Base-by-base conservation (phyloP, 30 jellyfish, hydroid and myxozoan species). In the Catostylus mosaicus region DNA sequence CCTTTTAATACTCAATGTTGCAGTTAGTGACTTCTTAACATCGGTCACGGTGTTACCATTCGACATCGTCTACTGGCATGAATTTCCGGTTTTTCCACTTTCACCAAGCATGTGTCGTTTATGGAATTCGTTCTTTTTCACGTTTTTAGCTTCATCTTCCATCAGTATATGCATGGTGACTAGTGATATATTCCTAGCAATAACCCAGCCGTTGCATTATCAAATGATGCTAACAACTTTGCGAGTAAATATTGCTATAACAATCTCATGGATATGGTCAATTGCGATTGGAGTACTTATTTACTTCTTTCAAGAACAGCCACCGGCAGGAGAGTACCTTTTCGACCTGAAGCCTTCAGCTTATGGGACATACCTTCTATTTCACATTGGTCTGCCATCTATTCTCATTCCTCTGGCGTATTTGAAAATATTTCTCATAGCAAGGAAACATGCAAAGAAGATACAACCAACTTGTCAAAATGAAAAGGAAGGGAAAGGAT, bases 61-160 rank as follows among this genome's bases (percentile, higher is more conserved):
- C 24, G 96, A 86, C 60, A 38, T 86, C 54, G 18, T 75, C 3
- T 86, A 86, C 61, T 86, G 88, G 86, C 68, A 71, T 34, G 46
- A 64, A 46, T 86, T 86, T 32, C 96, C 96, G 20, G 84, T 76
- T 7, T 86, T 61, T 57, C 86, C 89, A 33, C 72, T 73, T 22
- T 33, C 85, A 7, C 88, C 96, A 46, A 54, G 35, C 36, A 9
- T 75, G 33, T 73, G 89, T 48, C 82, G 77, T 18, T 45, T 86
- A 40, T 86, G 96, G 96, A 86, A 86, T 64, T 79, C 96, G 19
- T 76, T 86, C 11, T 86, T 73, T 73, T 86, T 75, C 70, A 30
- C 86, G 30, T 68, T 86, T 68, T 65, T 75, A 0, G 73, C 96
- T 35, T 68, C 83, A 35, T 86, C 96, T 6, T 65, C 88, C 12